phyloP scores from a whole-genome alignment of 2,113 vertebrate genomes.

The Zosterops pallidus region DNA sequence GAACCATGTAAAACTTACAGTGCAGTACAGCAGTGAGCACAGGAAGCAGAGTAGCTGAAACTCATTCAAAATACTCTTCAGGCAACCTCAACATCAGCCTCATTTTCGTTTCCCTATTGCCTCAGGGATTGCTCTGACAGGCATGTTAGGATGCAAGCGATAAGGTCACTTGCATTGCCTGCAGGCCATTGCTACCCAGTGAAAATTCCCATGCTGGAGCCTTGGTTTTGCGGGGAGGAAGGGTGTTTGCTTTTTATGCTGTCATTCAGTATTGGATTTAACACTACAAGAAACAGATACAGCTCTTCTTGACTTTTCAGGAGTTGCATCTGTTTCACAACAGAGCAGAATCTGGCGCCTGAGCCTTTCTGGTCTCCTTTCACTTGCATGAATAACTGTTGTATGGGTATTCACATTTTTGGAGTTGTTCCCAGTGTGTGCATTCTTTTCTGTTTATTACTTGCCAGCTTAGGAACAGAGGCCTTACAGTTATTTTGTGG shows the following conservation, averaged over 20 bases:
- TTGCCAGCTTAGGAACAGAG: not conserved
- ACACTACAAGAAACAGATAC: not conserved
- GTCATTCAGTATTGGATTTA: not conserved
- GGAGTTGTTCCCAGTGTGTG: not conserved
- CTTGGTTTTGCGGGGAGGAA: not conserved
- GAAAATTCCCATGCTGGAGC: not conserved
- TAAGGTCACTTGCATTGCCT: not conserved
- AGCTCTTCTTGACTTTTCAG: not conserved
- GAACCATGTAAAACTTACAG: rapidly evolving
- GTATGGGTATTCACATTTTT: not conserved
- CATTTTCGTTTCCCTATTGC: not conserved
- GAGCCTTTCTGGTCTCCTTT: not conserved
- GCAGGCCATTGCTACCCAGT: not conserved
- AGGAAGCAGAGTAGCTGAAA: not conserved
- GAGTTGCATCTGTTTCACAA: not conserved
- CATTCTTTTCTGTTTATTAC: not conserved
- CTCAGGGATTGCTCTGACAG: not conserved
- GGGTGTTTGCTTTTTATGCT: not conserved
- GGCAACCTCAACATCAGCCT: not conserved
- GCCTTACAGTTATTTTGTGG: not conserved
- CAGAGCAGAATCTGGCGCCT: not conserved
- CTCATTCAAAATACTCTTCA: not conserved
- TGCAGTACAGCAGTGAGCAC: not conserved
- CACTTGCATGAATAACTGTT: not conserved
- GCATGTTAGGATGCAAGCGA: rapidly evolving